phyloP scores from a whole-genome alignment of 1,140 invertebrate species.

The Ridgeia piscesae region DNA sequence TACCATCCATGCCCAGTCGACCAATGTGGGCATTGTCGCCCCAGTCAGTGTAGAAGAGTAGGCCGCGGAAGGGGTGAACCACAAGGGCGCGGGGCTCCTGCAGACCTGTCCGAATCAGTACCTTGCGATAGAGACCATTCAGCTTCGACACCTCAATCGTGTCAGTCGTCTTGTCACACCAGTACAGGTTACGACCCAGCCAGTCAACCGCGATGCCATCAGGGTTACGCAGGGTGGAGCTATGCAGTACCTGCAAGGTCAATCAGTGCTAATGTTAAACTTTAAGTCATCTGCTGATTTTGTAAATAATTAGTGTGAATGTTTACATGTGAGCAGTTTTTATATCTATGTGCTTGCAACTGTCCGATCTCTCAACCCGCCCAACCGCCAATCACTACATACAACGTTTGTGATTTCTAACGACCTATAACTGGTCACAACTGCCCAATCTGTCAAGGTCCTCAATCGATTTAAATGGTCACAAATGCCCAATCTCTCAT shows the following conservation, averaged over 20 bases:
- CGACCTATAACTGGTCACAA: no score
- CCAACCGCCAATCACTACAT: no score
- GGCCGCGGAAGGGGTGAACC: slow-evolving; percentile 76
- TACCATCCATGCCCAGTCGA: slow-evolving; percentile 92
- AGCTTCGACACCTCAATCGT: slow-evolving; percentile 90
- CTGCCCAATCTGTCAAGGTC: no score
- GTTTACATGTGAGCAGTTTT: no score
- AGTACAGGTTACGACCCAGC: slow-evolving; percentile 92
- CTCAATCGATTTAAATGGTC: no score
- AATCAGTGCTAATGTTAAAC: background rate
- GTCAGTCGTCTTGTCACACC: slow-evolving; percentile 92
- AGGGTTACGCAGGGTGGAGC: slow-evolving; percentile 57
- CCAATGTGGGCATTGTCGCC: slow-evolving; percentile 96
- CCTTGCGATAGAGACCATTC: slow-evolving; percentile 79
- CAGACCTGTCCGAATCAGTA: slow-evolving; percentile 58
- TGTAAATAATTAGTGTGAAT: no score
- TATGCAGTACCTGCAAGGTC: slow-evolving; percentile 41
- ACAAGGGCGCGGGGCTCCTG: slow-evolving; percentile 86
- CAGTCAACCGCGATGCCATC: slow-evolving; percentile 96
- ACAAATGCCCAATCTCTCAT: no score
- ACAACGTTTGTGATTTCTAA: no score
- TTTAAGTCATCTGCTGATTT: no score
- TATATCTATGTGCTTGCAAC: no score
- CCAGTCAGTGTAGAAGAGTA: slow-evolving; percentile 97
- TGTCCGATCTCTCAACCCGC: no score